Conservation (phyloP, 2,888 invertebrate genomes). For the Patella ulyssiponensis region DNA sequence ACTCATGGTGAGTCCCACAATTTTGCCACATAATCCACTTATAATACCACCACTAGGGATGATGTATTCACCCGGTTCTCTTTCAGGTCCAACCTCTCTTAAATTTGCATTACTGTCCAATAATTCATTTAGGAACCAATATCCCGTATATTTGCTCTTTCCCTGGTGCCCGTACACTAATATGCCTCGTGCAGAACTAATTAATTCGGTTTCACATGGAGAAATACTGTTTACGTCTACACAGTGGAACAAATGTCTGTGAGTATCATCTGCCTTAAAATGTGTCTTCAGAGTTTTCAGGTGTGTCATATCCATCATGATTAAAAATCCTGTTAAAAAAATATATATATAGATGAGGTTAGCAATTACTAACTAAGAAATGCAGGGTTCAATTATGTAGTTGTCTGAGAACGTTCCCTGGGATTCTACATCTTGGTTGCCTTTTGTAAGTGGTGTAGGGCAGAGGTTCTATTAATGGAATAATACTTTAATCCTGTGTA, state of each 20-base stretch:
- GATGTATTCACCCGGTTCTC: constrained; percentile 43
- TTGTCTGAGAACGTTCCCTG: no score
- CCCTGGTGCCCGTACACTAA: constrained; percentile 58
- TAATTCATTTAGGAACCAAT: constrained; percentile 54
- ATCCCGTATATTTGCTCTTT: constrained; percentile 54
- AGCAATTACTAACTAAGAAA: no score
- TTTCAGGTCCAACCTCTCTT: constrained; percentile 47
- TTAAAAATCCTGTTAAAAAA: constrained; percentile 44
- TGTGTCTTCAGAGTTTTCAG: constrained; percentile 28
- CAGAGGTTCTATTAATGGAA: no score
- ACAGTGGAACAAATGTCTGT: constrained; percentile 45
- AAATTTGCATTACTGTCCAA: constrained; percentile 56
- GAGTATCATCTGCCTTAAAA: constrained; percentile 36
- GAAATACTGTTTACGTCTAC: constrained; percentile 13
- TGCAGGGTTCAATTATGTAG: no score
- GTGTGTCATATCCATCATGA: constrained; percentile 41
- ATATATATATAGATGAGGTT: no score
- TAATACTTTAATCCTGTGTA: no score
- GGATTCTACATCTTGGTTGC: no score
- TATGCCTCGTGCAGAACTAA: constrained; percentile 21
- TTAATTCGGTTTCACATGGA: neutral
- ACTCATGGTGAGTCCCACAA: constrained; percentile 35
- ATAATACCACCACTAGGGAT: constrained; percentile 52
- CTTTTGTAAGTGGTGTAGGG: no score
- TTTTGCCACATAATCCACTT: constrained; percentile 50